Base-by-base conservation (phyloP, 2,797 vertebrate species). In the Eupleurogrammus muticus region DNA sequence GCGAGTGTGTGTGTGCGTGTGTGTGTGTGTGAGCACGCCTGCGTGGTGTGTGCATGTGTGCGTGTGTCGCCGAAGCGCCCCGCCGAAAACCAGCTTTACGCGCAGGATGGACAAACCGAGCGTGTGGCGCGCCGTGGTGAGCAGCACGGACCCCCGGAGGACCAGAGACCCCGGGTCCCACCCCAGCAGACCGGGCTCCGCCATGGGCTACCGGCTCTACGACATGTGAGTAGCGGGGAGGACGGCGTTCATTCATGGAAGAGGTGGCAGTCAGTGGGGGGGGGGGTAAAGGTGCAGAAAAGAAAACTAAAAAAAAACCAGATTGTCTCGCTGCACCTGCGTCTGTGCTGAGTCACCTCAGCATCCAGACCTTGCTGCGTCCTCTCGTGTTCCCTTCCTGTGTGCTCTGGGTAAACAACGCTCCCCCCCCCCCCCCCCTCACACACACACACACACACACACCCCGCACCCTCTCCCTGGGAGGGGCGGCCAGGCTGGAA, bases 181-280 rank as follows among this genome's bases (percentile, higher is more conserved):
- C 42, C 72, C 87, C 11, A 89, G 82, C 81, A 85, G 89, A 85
- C 89, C 88, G 28, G 84, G 91, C 73, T 93, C 92, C 2, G 95
- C 95, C 86, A 97, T 98, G 96, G 97, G 96, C 60, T 97, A 96
- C 93, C 92, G 96, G 88, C 96, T 97, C 90, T 96, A 96, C 86
- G 96, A 96, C 92, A 96, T 98, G 97, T 99, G 95, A 99, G 97
- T 99, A 96, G 55, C 75, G 32, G 17, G 67, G 61, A 19, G 9
- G 36, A 44, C 24, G 11, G 70, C 49, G 67, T 68, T 82, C 83
- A 83, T 87, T 89, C 83, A 86, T 77, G 71, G 77, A 74, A 70
- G 74, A 38, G 60, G 66, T 46, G 47, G 68, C 63, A 2, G 40
- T 73, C 38, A 62, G 68, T 42, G 47, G 68, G 65, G 1, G 40